phyloP scores from a whole-genome alignment of 1,140 invertebrate genomes.

The Papilio aristodemus region DNA sequence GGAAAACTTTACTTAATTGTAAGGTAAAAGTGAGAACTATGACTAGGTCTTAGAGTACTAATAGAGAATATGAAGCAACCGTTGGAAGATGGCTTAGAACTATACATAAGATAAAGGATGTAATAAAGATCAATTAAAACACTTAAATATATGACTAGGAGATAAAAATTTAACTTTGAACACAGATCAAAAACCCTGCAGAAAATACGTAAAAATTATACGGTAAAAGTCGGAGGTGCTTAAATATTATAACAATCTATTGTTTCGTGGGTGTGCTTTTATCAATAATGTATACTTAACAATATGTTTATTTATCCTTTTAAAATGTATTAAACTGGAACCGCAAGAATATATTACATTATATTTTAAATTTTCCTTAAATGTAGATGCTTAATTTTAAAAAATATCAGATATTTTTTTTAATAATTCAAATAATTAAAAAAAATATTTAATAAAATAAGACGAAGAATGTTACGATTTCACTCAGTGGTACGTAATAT shows the following conservation, averaged over 20 bases:
- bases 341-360: constrained; percentile 22
- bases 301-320: constrained; percentile 22
- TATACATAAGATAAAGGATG: constrained; percentile 35
- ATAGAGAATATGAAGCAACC: constrained; percentile 36
- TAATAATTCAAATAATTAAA: constrained; percentile 27
- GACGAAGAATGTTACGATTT: neutral
- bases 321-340: constrained; percentile 18
- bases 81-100: constrained; percentile 34
- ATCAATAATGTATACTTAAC: constrained; percentile 16
- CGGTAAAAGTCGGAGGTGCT: constrained; percentile 25
- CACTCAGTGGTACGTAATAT: neutral
- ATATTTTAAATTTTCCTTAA: constrained; percentile 14
- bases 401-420: neutral
- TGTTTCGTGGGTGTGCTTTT: constrained; percentile 14
- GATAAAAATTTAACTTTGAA: constrained; percentile 48
- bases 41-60: constrained; percentile 53
- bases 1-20: constrained; percentile 43
- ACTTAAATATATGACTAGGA: constrained; percentile 52
- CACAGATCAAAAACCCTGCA: constrained; percentile 64
- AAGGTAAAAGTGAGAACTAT: constrained; percentile 47
- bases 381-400: constrained; percentile 8
- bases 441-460: constrained; percentile 25
- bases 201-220: constrained; percentile 41
- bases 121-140: constrained; percentile 35
- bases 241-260: constrained; percentile 8